These are phyloP conservation scores for Amorpha juglandis DNA, from an alignment of 2,888 invertebrate species.

Conservation along the genomic window DNA sequence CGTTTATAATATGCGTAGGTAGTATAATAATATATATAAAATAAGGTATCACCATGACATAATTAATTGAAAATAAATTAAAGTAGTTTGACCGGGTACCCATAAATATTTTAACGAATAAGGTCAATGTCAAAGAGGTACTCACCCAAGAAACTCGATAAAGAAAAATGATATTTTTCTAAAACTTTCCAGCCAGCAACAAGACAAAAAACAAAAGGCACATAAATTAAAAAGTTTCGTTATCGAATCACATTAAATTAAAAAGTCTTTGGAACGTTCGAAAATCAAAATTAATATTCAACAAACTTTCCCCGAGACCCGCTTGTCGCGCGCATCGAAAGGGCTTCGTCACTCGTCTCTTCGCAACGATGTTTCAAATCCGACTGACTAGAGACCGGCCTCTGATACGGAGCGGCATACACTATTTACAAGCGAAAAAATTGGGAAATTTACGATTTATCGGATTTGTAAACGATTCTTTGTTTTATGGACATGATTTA, in stretches of 20 bases:
- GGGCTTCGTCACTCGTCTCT: slow-evolving; percentile 41
- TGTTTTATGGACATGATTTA: slow-evolving; percentile 13
- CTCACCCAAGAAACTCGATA: slow-evolving; percentile 19
- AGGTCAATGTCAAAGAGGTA: not conserved
- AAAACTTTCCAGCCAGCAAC: slow-evolving; percentile 37
- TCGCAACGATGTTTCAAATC: slow-evolving; percentile 45
- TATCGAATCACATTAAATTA: slow-evolving; percentile 26
- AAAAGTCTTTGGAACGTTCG: slow-evolving; percentile 27
- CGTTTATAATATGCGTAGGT: too few relatives aligned
- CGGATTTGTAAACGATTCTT: slow-evolving; percentile 20
- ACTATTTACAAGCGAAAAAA: slow-evolving; percentile 26
- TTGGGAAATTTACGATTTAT: slow-evolving; percentile 27
- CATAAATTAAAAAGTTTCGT: slow-evolving; percentile 32
- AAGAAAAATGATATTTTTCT: slow-evolving; percentile 33
- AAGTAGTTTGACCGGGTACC: too few relatives aligned
- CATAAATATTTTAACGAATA: too few relatives aligned
- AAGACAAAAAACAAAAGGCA: slow-evolving; percentile 30
- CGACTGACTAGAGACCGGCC: slow-evolving; percentile 42
- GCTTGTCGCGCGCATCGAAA: slow-evolving; percentile 34
- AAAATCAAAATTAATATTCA: slow-evolving; percentile 30
- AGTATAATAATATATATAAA: too few relatives aligned
- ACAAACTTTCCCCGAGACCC: slow-evolving; percentile 42
- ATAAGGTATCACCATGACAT: too few relatives aligned
- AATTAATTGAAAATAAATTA: too few relatives aligned
- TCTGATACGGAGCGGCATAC: slow-evolving; percentile 33